Evolutionary conservation across 2,797 vertebrate species (phyloP).

Genomic region (Brachymystax lenok): DNA sequence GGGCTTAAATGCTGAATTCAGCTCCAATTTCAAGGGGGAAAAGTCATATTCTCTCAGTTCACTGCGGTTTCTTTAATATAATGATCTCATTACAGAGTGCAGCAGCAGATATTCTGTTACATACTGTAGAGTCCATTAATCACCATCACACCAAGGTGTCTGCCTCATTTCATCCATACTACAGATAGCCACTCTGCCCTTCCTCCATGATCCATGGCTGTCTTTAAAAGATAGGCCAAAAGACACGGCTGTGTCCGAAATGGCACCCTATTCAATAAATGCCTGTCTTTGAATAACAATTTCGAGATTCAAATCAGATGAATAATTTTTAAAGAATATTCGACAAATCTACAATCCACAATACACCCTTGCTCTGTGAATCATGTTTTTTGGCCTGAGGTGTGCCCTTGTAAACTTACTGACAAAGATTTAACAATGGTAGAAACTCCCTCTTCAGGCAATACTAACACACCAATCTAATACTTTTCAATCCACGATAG

Average conservation of each 20-base stretch:
- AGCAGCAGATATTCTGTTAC: neutral
- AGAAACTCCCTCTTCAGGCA: too few relatives aligned
- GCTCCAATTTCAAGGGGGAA: neutral
- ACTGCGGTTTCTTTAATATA: conserved; percentile 30
- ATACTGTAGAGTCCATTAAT: conserved; percentile 4
- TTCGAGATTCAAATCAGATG: neutral
- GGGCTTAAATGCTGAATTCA: neutral
- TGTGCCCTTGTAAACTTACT: too few relatives aligned
- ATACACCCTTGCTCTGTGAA: neutral
- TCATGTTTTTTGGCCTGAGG: too few relatives aligned
- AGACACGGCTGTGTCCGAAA: neutral
- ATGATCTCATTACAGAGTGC: conserved; percentile 21
- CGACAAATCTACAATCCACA: neutral
- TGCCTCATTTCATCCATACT: neutral
- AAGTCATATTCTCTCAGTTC: conserved; percentile 6
- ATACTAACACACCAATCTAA: too few relatives aligned
- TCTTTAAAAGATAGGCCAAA: too few relatives aligned
- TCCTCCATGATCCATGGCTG: too few relatives aligned
- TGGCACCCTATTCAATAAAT: neutral
- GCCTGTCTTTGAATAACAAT: neutral
- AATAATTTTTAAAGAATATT: too few relatives aligned
- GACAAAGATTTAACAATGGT: too few relatives aligned
- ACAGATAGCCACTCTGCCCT: neutral
- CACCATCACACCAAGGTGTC: neutral
- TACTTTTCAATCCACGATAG: too few relatives aligned